A percentile compares a stretch with the other conserved stretches of the same genome.
Conservation (phyloP, 2,797 vertebrate genomes). For the Lagorchestes hirsutus region DNA sequence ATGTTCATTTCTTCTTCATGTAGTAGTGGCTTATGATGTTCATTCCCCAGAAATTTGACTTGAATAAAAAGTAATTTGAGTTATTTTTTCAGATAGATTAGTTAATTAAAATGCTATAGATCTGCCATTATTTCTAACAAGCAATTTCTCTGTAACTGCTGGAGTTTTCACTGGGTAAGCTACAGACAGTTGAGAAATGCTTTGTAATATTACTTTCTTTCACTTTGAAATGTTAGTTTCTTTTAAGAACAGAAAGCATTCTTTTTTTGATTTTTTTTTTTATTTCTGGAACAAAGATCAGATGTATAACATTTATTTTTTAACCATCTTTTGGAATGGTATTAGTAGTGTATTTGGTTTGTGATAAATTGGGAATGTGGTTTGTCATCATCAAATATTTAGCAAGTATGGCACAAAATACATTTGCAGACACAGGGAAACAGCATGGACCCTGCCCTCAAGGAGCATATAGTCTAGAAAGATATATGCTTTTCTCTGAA, state of each 20-base stretch:
- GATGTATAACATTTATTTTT: neutral
- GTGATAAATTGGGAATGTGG: neutral
- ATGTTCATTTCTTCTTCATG: constrained; percentile 34
- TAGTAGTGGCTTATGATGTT: neutral
- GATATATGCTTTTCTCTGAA: neutral
- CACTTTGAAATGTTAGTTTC: neutral
- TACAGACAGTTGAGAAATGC: neutral
- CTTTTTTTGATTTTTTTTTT: neutral
- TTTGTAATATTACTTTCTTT: neutral
- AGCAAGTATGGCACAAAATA: neutral
- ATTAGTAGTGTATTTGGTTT: neutral
- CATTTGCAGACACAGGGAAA: neutral
- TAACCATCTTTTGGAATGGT: neutral
- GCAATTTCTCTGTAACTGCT: neutral
- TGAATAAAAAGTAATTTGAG: constrained; percentile 7
- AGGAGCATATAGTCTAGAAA: neutral
- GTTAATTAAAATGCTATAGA: constrained; percentile 13
- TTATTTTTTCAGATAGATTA: constrained; percentile 26
- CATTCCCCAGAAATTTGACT: constrained; percentile 30
- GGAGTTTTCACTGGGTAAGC: neutral
- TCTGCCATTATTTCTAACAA: constrained; percentile 14
- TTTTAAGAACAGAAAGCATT: neutral
- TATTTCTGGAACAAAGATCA: neutral
- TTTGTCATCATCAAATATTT: neutral
- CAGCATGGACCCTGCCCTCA: neutral